Conservation (phyloP, 2,888 invertebrate species). For the Drosophila antonietae region DNA sequence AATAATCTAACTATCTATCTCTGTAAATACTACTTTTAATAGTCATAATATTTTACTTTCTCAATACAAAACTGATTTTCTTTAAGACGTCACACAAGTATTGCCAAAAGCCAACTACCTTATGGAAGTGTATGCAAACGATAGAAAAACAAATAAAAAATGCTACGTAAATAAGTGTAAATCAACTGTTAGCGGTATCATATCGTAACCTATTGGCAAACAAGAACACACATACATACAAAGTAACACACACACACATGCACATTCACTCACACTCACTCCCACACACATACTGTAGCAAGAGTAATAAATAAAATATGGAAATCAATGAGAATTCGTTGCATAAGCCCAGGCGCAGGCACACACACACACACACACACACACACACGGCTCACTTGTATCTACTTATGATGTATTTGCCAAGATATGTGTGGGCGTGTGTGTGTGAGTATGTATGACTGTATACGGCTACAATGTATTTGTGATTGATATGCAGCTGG, state of each 20-base stretch:
- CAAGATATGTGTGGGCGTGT: not conserved
- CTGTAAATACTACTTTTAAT: not conserved
- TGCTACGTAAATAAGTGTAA: constrained; percentile 76
- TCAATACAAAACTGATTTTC: not conserved
- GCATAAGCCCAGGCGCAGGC: constrained; percentile 59
- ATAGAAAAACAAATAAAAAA: constrained; percentile 55
- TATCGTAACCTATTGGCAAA: constrained; percentile 69
- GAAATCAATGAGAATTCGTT: constrained; percentile 75
- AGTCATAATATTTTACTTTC: not conserved
- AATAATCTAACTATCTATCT: too few species aligned
- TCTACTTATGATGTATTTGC: constrained; percentile 39
- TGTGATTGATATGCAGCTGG: constrained; percentile 56
- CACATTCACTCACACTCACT: constrained; percentile 1
- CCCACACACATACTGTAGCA: constrained; percentile 10
- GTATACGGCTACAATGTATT: constrained; percentile 21
- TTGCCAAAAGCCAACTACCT: not conserved
- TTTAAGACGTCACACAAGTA: not conserved
- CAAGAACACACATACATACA: constrained; percentile 19
- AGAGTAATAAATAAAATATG: constrained; percentile 75
- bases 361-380: constrained; percentile 1
- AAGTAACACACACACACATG: constrained; percentile 1
- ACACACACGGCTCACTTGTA: constrained; percentile 26
- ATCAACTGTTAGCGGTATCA: constrained; percentile 78
- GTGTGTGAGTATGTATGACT: not conserved
- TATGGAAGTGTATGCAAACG: constrained; percentile 1